A percentile compares a stretch with the other conserved stretches of the same genome.
These are phyloP conservation scores for Oncorhynchus mykiss DNA, from an alignment of 2,113 vertebrate genomes.

Conservation along the genomic window DNA sequence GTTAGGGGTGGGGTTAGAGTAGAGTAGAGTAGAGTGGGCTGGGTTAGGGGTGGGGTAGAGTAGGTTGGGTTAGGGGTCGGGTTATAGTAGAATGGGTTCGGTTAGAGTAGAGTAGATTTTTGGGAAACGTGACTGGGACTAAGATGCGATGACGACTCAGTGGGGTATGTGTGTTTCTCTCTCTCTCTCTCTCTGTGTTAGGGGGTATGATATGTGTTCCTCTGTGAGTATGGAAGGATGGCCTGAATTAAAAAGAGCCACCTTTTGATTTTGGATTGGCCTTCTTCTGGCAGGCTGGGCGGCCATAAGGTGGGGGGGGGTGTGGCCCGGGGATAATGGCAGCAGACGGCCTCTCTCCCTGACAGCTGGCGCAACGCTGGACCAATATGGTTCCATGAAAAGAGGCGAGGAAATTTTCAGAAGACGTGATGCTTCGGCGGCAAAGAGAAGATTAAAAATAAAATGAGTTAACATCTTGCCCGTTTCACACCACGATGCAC, in stretches of 20 bases:
- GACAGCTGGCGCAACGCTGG: slow-evolving; percentile 98
- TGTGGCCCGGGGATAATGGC: slow-evolving; percentile 94
- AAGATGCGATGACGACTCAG: too few relatives aligned
- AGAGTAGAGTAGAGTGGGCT: too few relatives aligned
- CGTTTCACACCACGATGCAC: slow-evolving; percentile 81
- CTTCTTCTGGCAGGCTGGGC: slow-evolving; percentile 82
- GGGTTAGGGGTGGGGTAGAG: too few relatives aligned
- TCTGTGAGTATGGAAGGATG: slow-evolving; percentile 41
- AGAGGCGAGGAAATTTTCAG: slow-evolving; percentile 97
- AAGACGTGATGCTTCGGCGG: slow-evolving; percentile 87
- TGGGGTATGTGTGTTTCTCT: too few relatives aligned
- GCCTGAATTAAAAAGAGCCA: slow-evolving; percentile 72
- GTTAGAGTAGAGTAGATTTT: neutral
- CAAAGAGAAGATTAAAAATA: slow-evolving; percentile 90
- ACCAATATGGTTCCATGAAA: slow-evolving; percentile 99
- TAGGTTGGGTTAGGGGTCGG: neutral
- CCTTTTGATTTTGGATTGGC: slow-evolving; percentile 72
- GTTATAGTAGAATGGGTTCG: neutral
- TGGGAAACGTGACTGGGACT: too few relatives aligned
- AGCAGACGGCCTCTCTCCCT: slow-evolving; percentile 95
- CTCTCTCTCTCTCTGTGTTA: neutral
- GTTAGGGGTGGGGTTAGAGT: too few relatives aligned
- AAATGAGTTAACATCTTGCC: slow-evolving; percentile 88
- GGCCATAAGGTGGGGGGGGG: slow-evolving; percentile 97
- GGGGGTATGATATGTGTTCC: neutral